Conservation (phyloP, 2,888 invertebrate species). For the Rhimphoctona megacephalus region DNA sequence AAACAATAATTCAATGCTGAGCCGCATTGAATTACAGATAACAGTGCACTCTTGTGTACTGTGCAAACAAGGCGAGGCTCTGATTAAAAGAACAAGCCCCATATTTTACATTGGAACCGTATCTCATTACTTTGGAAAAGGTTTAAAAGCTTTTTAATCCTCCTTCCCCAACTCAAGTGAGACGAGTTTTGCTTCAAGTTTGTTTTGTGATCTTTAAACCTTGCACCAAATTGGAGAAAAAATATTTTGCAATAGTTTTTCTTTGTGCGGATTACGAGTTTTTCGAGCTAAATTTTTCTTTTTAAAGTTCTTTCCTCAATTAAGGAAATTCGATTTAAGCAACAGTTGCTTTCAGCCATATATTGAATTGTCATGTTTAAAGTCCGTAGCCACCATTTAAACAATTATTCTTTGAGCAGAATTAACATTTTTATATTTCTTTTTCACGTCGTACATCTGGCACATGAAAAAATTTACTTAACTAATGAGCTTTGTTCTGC, state of each 20-base stretch:
- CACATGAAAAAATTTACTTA: neutral
- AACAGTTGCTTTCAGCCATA: neutral
- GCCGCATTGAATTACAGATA: constrained; percentile 38
- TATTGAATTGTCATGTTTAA: neutral
- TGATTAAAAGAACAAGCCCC: constrained; percentile 20
- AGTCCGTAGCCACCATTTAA: no score
- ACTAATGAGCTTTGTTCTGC: neutral
- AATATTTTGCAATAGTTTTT: neutral
- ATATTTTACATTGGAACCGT: constrained; percentile 2
- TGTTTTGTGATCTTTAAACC: constrained; percentile 5
- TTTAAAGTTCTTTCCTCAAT: neutral
- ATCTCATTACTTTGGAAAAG: constrained; percentile 30
- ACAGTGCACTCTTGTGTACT: constrained; percentile 19
- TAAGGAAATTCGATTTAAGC: neutral
- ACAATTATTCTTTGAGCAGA: no score
- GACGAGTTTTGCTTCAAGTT: neutral
- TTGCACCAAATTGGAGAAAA: neutral
- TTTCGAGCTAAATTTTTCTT: neutral
- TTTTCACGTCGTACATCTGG: neutral
- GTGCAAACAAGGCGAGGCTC: constrained; percentile 23
- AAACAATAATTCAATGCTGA: constrained; percentile 56
- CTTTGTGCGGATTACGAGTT: neutral
- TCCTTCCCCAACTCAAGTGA: constrained; percentile 10
- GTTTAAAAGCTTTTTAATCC: constrained; percentile 16
- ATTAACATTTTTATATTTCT: neutral